A percentile compares a stretch with the other conserved stretches of the same genome.
These are phyloP conservation scores for Trichacis sp. DNA, from an alignment of 2,888 invertebrate species.

Conservation along the genomic window DNA sequence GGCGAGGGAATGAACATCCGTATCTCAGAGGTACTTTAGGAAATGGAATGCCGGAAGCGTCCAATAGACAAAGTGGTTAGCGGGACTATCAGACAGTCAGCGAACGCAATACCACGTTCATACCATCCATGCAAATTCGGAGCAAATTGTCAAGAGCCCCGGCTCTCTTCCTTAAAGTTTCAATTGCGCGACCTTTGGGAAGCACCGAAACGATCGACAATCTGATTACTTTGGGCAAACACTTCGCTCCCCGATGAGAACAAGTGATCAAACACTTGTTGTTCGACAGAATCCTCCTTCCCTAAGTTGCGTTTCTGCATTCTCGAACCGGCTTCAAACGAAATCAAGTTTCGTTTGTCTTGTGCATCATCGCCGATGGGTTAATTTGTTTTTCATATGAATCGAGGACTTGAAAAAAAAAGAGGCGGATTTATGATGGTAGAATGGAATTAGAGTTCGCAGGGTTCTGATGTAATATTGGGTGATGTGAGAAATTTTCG, in stretches of 20 bases:
- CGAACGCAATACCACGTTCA: conserved; percentile 47
- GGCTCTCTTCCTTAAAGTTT: conserved; percentile 33
- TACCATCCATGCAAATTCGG: conserved; percentile 54
- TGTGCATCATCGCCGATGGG: conserved; percentile 29
- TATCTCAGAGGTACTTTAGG: conserved; percentile 33
- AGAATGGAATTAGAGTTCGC: too few species aligned
- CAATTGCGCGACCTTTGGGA: conserved; percentile 39
- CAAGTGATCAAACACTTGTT: conserved; percentile 26
- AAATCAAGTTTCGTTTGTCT: conserved; percentile 36
- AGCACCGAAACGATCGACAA: conserved; percentile 31
- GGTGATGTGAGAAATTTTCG: conserved; percentile 35
- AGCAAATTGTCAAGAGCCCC: conserved; percentile 52
- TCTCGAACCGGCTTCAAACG: conserved; percentile 4
- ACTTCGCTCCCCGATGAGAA: conserved; percentile 28
- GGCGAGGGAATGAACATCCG: neutral
- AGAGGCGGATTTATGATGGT: too few species aligned
- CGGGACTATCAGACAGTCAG: conserved; percentile 33
- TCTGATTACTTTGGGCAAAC: conserved; percentile 31
- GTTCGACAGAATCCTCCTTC: conserved; percentile 27
- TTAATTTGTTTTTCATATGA: too few species aligned
- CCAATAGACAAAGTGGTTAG: conserved; percentile 50
- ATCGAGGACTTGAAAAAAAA: too few species aligned
- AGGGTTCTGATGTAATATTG: too few species aligned
- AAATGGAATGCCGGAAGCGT: conserved; percentile 48
- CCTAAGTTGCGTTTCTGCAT: neutral